Percentiles rank a stretch among this genome's conserved stretches.
Evolutionary conservation across 2,888 invertebrate genomes (phyloP).

Genomic region (Patella caerulea): DNA sequence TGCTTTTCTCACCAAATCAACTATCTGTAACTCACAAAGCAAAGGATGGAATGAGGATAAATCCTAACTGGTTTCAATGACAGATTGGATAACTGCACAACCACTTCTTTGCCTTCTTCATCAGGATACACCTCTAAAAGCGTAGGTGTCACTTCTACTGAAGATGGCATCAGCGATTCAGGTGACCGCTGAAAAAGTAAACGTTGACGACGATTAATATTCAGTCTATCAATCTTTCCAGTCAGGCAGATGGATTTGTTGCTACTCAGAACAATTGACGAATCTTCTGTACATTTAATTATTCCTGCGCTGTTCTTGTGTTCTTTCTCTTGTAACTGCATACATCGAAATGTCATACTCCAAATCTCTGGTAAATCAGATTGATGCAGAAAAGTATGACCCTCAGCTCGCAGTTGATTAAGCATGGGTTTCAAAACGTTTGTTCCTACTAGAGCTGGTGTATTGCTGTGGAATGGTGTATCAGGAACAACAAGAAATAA

Average conservation of each 20-base stretch:
- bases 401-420: neutral
- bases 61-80: neutral
- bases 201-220: neutral
- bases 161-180: neutral
- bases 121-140: neutral
- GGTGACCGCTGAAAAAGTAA: neutral
- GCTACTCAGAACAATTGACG: neutral
- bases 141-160: neutral
- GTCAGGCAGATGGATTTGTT: neutral
- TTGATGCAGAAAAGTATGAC: too few species aligned
- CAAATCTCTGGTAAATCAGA: neutral
- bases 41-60: neutral
- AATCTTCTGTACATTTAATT: neutral
- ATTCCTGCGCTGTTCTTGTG: neutral
- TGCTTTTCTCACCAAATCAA: too few species aligned
- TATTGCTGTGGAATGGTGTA: neutral
- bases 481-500: neutral
- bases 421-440: neutral
- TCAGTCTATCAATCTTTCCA: neutral
- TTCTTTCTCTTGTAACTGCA: neutral
- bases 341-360: neutral
- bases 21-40: too few species aligned
- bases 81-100: neutral
- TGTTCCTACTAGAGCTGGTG: neutral
- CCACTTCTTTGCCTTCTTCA: neutral